phyloP scores from a whole-genome alignment of 1,140 invertebrate genomes.

The Drosophila lacteicornis region DNA sequence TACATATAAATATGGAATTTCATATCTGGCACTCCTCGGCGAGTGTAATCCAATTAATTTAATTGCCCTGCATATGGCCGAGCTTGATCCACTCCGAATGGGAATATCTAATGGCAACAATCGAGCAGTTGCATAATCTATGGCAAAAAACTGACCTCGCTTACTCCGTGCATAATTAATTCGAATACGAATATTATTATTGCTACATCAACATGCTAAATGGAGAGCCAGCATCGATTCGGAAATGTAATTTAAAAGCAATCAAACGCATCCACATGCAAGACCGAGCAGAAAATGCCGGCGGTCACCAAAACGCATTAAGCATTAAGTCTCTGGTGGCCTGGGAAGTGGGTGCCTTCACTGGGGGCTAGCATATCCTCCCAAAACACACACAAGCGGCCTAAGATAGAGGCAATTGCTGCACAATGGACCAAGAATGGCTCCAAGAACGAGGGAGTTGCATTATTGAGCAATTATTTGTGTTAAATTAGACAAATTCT shows the following conservation, averaged over 20 bases:
- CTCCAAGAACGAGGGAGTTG: constrained; percentile 5
- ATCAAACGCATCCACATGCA: constrained; percentile 72
- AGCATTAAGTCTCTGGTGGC: constrained; percentile 41
- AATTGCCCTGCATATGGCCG: constrained; percentile 29
- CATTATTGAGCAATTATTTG: constrained; percentile 25
- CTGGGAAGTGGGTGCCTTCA: too few species aligned
- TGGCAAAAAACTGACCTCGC: constrained; percentile 23
- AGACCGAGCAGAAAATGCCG: constrained; percentile 53
- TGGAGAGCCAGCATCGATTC: constrained; percentile 22
- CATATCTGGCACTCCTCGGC: not conserved
- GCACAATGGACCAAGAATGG: not conserved
- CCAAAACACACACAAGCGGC: not conserved
- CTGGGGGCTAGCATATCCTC: not conserved
- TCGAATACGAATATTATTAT: constrained; percentile 29
- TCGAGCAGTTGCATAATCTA: constrained; percentile 10
- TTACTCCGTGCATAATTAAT: constrained; percentile 31
- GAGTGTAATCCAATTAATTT: constrained; percentile 26
- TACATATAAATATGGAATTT: constrained; percentile 45
- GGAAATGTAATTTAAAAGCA: constrained; percentile 73
- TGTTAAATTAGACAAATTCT: constrained; percentile 5
- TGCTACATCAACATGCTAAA: constrained; percentile 32
- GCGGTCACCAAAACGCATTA: constrained; percentile 66
- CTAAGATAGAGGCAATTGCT: constrained; percentile 1
- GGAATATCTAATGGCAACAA: constrained; percentile 36
- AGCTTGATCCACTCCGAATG: constrained; percentile 25